Percentiles rank a stretch among this genome's conserved stretches.
These are phyloP conservation scores for Hypotaenidia philippensis DNA, from an alignment of 2,797 vertebrate species.

Conservation along the genomic window DNA sequence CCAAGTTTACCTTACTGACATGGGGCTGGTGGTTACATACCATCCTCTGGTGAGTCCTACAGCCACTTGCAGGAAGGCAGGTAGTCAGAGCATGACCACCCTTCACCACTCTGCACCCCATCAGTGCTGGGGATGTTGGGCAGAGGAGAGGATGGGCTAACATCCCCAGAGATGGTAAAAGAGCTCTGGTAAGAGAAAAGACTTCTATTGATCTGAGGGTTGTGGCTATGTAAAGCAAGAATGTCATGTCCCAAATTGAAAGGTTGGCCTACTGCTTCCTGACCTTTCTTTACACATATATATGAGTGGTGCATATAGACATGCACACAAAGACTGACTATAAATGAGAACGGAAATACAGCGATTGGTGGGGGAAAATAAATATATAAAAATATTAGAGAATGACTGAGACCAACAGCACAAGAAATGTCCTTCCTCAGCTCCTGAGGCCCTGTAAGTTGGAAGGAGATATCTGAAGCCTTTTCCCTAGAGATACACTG, in stretches of 20 bases:
- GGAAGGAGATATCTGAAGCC: not conserved
- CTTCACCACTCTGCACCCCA: not conserved
- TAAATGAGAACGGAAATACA: not conserved
- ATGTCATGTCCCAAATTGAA: not conserved
- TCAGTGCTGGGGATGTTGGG: fast-evolving
- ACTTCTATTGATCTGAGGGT: not conserved
- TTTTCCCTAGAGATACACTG: not conserved
- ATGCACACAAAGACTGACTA: not conserved
- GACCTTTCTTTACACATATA: fast-evolving
- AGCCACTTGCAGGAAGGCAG: fast-evolving
- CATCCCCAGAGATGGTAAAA: not conserved
- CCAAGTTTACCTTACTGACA: not conserved
- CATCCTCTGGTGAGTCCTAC: not conserved
- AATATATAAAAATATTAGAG: not conserved
- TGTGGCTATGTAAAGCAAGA: not conserved
- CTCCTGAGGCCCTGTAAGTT: not conserved
- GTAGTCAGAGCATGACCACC: not conserved
- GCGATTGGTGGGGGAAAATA: not conserved
- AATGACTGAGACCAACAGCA: not conserved
- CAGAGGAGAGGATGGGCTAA: not conserved
- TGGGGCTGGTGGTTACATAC: fast-evolving
- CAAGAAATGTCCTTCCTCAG: not conserved
- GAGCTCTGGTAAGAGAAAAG: not conserved
- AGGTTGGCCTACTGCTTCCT: not conserved
- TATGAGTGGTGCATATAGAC: not conserved